Evolutionary conservation across 2,888 invertebrate genomes (phyloP).

Genomic region (Escarpia spicata): DNA sequence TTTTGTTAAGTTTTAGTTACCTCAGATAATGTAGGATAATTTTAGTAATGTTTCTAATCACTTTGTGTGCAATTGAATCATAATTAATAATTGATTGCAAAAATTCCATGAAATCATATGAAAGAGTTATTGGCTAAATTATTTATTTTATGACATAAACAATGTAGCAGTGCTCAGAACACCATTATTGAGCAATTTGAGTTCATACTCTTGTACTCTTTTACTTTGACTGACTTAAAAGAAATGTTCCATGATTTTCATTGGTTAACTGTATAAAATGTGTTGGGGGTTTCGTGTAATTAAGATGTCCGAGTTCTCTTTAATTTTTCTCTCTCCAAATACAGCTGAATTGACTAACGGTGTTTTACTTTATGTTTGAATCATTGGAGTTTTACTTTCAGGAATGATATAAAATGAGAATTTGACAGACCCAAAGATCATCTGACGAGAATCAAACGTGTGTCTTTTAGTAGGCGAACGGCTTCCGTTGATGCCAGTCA

Average conservation of each 20-base stretch:
- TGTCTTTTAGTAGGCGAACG: no score
- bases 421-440: no score
- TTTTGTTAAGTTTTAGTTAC: neutral
- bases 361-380: no score
- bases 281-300: neutral
- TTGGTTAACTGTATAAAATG: neutral
- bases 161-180: neutral
- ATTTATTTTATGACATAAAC: neutral
- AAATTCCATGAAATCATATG: neutral
- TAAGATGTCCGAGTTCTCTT: no score
- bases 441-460: no score
- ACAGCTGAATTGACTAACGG: no score
- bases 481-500: no score
- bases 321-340: no score
- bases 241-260: neutral
- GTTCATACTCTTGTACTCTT: neutral
- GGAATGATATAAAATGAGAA: no score
- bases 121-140: neutral
- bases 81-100: neutral
- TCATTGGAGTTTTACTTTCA: no score
- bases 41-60: neutral
- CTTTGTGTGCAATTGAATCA: neutral
- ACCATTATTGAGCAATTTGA: neutral
- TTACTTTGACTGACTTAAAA: neutral
- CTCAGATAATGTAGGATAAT: neutral